These are phyloP conservation scores for Hiodon tergisus DNA, from an alignment of 2,113 vertebrate species.

Conservation along the genomic window DNA sequence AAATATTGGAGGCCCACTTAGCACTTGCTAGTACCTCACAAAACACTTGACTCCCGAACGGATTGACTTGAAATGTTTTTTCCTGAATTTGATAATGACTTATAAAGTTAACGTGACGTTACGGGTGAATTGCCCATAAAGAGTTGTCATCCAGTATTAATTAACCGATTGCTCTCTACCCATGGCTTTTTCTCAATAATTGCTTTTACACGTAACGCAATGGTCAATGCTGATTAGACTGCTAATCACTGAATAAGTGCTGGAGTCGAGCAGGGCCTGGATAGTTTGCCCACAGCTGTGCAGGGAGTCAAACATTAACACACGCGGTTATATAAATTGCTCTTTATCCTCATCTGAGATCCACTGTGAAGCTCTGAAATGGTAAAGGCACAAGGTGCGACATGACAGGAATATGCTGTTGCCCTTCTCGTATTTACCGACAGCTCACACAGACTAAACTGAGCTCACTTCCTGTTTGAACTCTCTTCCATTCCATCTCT, in stretches of 20 bases:
- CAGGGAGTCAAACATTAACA: slow-evolving; percentile 31
- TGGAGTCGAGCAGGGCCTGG: slow-evolving; percentile 23
- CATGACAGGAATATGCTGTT: slow-evolving; percentile 33
- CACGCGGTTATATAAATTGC: slow-evolving; percentile 18
- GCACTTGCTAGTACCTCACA: background rate
- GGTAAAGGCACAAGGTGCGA: slow-evolving; percentile 36
- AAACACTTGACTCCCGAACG: no score
- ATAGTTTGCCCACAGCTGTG: slow-evolving; percentile 23
- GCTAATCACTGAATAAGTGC: slow-evolving; percentile 21
- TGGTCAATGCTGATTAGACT: slow-evolving; percentile 6
- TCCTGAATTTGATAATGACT: slow-evolving; percentile 8
- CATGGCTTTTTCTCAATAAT: slow-evolving; percentile 5
- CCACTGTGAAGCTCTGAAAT: slow-evolving; percentile 42
- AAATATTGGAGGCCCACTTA: background rate
- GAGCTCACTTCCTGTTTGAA: background rate
- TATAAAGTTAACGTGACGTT: slow-evolving; percentile 21
- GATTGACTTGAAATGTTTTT: no score
- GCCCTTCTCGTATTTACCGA: slow-evolving; percentile 1
- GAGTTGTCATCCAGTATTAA: slow-evolving; percentile 24
- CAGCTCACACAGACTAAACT: slow-evolving; percentile 13
- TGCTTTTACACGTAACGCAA: slow-evolving; percentile 6
- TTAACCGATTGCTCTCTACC: slow-evolving; percentile 7
- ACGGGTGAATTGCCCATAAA: slow-evolving; percentile 12
- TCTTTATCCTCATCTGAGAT: slow-evolving; percentile 29
- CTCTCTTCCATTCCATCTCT: background rate